phyloP scores from a whole-genome alignment of 1,140 invertebrate species.

The Notospermus geniculatus region DNA sequence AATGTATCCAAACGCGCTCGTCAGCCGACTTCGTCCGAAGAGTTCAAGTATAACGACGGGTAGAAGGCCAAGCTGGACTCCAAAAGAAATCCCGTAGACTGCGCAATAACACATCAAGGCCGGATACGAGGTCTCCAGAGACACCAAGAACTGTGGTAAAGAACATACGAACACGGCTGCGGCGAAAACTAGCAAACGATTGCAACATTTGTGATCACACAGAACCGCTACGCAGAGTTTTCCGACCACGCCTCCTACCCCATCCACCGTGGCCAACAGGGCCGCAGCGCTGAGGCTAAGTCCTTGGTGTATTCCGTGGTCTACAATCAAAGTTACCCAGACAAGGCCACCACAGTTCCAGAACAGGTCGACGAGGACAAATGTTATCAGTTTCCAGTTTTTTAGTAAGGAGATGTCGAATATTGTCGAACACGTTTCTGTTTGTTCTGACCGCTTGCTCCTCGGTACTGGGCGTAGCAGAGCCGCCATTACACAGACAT shows the following conservation, averaged over 20 bases:
- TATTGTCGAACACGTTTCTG: neutral
- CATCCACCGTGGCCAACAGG: constrained; percentile 86
- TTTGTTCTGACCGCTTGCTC: neutral
- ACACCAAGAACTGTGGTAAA: neutral
- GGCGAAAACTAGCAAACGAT: constrained; percentile 17
- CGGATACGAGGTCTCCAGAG: constrained; percentile 4
- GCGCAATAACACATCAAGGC: constrained; percentile 15
- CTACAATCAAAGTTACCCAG: neutral
- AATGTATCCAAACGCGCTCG: constrained; percentile 27
- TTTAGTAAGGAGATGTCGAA: neutral
- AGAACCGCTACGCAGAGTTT: constrained; percentile 81
- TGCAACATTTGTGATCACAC: constrained; percentile 65
- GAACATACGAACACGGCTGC: neutral
- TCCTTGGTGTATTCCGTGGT: neutral
- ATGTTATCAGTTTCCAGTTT: neutral
- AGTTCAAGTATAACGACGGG: constrained; percentile 27
- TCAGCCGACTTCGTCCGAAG: constrained; percentile 25
- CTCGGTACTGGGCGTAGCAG: constrained; percentile 70
- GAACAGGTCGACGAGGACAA: neutral
- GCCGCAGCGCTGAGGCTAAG: constrained; percentile 63
- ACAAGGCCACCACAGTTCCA: no score
- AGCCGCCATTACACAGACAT: constrained; percentile 70
- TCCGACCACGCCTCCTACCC: constrained; percentile 56
- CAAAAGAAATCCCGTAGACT: constrained; percentile 26
- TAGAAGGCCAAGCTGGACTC: constrained; percentile 24